phyloP scores from a whole-genome alignment of 2,888 invertebrate species.

The Poecilobothrus nobilitatus region DNA sequence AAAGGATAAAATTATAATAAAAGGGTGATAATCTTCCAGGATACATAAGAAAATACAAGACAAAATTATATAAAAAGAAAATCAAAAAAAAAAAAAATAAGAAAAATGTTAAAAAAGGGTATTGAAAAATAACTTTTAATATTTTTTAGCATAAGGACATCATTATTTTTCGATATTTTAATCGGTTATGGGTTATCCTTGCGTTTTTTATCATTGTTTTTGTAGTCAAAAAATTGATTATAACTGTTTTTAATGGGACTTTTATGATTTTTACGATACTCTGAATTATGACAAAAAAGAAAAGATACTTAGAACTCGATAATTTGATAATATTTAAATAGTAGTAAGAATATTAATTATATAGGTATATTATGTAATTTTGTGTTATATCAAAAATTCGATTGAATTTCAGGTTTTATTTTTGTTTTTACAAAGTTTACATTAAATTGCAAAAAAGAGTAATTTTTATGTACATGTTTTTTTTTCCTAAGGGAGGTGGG shows the following conservation, averaged over 20 bases:
- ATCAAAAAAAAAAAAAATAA: not conserved
- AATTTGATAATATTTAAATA: no score
- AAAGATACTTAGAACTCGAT: no score
- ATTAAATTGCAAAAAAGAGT: no score
- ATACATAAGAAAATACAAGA: no score
- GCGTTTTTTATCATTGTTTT: not conserved
- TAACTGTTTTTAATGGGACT: not conserved
- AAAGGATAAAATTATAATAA: not conserved
- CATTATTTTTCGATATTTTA: not conserved
- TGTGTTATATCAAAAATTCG: no score
- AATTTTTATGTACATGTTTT: no score
- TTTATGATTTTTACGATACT: not conserved
- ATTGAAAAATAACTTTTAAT: not conserved
- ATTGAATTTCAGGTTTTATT: no score
- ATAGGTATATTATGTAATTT: no score
- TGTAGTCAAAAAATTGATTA: not conserved
- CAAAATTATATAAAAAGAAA: no score
- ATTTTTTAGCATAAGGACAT: not conserved
- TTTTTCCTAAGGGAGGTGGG: no score
- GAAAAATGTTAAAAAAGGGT: not conserved
- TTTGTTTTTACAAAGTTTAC: no score
- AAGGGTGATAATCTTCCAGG: not conserved
- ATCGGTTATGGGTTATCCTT: not conserved
- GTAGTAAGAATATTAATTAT: no score
- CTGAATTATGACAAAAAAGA: constrained; percentile 7